phyloP scores from a whole-genome alignment of 2,113 vertebrate genomes.

The Jaculus jaculus region DNA sequence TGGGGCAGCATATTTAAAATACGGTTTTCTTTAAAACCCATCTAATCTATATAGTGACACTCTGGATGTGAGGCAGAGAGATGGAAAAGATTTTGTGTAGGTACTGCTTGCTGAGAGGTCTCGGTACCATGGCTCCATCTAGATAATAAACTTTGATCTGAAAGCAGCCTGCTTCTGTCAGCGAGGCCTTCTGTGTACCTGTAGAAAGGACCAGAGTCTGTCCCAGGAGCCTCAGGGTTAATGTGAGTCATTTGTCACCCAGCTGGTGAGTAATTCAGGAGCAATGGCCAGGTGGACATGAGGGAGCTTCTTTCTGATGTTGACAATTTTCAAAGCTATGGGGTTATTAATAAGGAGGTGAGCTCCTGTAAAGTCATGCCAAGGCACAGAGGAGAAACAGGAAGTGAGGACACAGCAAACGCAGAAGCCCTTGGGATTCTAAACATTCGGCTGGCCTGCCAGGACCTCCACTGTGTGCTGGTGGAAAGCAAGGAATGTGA shows the following conservation, averaged over 20 bases:
- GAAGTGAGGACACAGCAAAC: background rate
- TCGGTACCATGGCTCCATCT: slow-evolving; percentile 12
- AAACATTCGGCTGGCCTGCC: background rate
- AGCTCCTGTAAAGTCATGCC: background rate
- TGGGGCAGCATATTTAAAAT: slow-evolving; percentile 22
- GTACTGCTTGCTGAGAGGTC: background rate
- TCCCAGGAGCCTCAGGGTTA: slow-evolving; percentile 24
- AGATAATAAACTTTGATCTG: background rate
- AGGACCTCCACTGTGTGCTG: background rate
- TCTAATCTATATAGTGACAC: slow-evolving; percentile 6
- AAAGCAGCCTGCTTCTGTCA: slow-evolving; percentile 35
- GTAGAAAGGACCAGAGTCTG: background rate
- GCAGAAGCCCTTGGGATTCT: background rate
- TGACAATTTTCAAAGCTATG: background rate
- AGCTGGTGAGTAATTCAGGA: background rate
- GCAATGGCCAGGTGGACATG: background rate
- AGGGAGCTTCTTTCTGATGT: slow-evolving; percentile 17
- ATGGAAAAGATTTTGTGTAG: slow-evolving; percentile 16
- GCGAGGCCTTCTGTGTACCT: slow-evolving; percentile 26
- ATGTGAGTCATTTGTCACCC: background rate
- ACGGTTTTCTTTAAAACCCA: background rate
- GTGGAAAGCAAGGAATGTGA: background rate
- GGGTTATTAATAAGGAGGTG: slow-evolving; percentile 6
- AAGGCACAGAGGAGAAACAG: background rate
- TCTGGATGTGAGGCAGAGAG: background rate